Conservation (phyloP, 2,888 invertebrate genomes). For the Epirrita christyi region DNA sequence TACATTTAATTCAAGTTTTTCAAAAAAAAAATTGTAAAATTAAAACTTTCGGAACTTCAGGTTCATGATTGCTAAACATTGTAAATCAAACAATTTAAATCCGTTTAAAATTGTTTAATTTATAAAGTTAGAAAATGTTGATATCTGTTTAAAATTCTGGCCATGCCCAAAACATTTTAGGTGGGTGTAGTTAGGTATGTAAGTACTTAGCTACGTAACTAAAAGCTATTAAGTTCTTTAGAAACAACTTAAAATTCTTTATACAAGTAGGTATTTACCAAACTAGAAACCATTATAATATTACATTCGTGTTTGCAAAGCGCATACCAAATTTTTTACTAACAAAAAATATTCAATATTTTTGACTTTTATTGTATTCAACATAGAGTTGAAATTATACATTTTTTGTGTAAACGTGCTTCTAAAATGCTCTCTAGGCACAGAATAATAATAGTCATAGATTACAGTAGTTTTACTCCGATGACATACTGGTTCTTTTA, state of each 20-base stretch:
- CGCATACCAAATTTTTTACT: conserved; percentile 22
- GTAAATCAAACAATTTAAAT: too few relatives aligned
- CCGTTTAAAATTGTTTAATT: too few relatives aligned
- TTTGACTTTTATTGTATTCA: neutral
- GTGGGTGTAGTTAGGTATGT: neutral
- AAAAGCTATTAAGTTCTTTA: conserved; percentile 26
- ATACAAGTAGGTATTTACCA: conserved; percentile 16
- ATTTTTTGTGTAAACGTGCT: conserved; percentile 37
- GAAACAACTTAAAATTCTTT: conserved; percentile 31
- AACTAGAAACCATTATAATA: conserved; percentile 30
- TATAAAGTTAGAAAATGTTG: neutral
- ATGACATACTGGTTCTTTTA: too few relatives aligned
- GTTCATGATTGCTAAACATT: too few relatives aligned
- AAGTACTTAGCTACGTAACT: conserved; percentile 19
- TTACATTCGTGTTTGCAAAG: conserved; percentile 27
- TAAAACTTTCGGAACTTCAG: too few relatives aligned
- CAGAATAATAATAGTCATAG: neutral
- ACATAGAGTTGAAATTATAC: conserved; percentile 11
- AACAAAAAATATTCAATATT: neutral
- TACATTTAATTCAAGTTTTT: too few relatives aligned
- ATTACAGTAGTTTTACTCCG: neutral
- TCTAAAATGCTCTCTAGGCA: conserved; percentile 64
- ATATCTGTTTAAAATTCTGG: neutral
- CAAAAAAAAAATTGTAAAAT: too few relatives aligned
- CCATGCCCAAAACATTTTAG: neutral